Base-by-base conservation (phyloP, 1,140 invertebrate species). In the Drosophila malerkotliana region DNA sequence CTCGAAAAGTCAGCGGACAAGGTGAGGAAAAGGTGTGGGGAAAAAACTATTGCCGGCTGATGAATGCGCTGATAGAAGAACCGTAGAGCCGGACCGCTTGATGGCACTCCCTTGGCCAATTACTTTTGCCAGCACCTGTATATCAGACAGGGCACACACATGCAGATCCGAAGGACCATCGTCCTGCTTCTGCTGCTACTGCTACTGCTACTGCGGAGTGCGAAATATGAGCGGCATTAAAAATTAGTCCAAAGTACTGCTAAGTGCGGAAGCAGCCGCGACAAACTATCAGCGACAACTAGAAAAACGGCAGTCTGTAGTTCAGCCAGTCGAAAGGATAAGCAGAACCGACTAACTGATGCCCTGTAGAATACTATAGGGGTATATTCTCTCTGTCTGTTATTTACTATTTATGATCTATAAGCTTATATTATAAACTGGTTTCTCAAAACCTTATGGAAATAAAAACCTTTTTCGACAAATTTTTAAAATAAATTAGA, bases 161-260 rank as follows among this genome's bases (percentile, higher is more conserved):
- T 48, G 34, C 68, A 48, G 28, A 68, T 37, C 15, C 24, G 34
- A 2, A 41, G 48, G 54, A 26, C 34, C 32, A 51, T 18, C n/a
- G 47, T 53, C 37, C 39, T 44, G 49, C 9, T 32, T 26, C 30
- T 45, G 39, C 47, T 62, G 34, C 67, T 28, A 26, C 57, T 60
- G 61, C 59, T 47, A 41, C 56, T 77, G 53, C 55, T 61, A 48
- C 37, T 64, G 55, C 32, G 56, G 67, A 30, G 66, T 61, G 60
- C 52, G 53, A 77, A 80, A 84, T 85, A 87, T 85, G 78, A 78
- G 74, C 54, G 64, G 69, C 82, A 87, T 85, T 85, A 87, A 81
- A 85, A 85, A 85, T 87, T 85, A 85, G 81, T 81, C 78, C 64
- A 78, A 82, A 85, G 77, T 87, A 85, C 74, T 77, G 74, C 82